phyloP scores from a whole-genome alignment of 2,888 invertebrate species.

The Spodoptera exigua region DNA sequence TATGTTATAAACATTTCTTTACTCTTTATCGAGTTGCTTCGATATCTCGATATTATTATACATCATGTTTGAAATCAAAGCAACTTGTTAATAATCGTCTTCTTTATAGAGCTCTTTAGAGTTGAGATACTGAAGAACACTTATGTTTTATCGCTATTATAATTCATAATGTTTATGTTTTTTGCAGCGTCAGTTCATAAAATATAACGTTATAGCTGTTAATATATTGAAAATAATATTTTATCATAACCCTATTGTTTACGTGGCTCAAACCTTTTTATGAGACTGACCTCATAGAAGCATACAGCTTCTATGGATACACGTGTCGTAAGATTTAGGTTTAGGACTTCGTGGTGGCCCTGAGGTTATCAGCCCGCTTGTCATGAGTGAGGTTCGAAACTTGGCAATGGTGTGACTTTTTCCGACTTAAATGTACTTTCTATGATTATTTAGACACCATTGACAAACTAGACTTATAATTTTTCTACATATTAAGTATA shows the following conservation, averaged over 20 bases:
- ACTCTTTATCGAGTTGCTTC: slow-evolving; percentile 30
- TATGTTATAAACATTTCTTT: slow-evolving; percentile 79
- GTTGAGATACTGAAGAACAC: slow-evolving; percentile 50
- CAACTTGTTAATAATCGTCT: slow-evolving; percentile 44
- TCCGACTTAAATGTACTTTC: too few species aligned
- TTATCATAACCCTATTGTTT: slow-evolving; percentile 27
- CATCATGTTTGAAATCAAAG: slow-evolving; percentile 47
- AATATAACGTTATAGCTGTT: slow-evolving; percentile 11
- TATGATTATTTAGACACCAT: too few species aligned
- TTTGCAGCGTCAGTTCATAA: slow-evolving; percentile 27
- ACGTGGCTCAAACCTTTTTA: slow-evolving; percentile 8
- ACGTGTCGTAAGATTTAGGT: too few species aligned
- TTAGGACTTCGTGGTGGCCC: too few species aligned
- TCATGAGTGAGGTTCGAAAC: too few species aligned
- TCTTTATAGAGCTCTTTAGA: slow-evolving; percentile 51
- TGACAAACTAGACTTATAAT: too few species aligned
- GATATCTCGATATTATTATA: slow-evolving; percentile 44
- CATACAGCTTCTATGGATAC: not conserved
- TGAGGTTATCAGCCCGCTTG: too few species aligned
- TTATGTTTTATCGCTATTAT: slow-evolving; percentile 47
- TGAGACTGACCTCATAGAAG: too few species aligned
- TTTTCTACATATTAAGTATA: too few species aligned
- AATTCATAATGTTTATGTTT: slow-evolving; percentile 42
- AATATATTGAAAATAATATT: too few species aligned
- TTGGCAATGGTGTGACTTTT: too few species aligned